Conservation (phyloP, 2,888 invertebrate species). For the Cantharis rufa region DNA sequence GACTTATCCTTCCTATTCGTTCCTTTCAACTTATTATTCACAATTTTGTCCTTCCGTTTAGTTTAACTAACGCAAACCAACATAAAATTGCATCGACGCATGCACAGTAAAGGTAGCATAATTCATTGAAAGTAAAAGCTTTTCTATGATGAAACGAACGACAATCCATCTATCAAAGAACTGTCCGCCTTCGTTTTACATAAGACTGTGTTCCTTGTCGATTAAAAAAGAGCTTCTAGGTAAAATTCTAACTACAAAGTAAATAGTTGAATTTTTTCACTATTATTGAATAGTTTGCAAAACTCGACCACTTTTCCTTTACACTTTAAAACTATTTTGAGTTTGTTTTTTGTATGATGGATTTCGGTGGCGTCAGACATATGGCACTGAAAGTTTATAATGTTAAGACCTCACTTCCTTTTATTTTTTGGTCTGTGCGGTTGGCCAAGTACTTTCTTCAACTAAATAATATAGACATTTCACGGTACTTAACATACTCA, state of each 20-base stretch:
- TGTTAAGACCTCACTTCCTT: slow-evolving; percentile 41
- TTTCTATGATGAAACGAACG: slow-evolving; percentile 31
- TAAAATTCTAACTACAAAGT: slow-evolving; percentile 39
- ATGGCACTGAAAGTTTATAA: slow-evolving; percentile 36
- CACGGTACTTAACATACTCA: slow-evolving; percentile 51
- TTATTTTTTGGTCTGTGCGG: slow-evolving; percentile 46
- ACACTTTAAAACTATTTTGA: slow-evolving; percentile 22
- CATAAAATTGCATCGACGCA: slow-evolving; percentile 28
- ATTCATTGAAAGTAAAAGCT: slow-evolving; percentile 8
- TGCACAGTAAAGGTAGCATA: background rate
- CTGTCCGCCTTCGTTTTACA: slow-evolving; percentile 44
- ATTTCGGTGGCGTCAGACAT: slow-evolving; percentile 27
- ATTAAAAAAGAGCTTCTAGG: background rate
- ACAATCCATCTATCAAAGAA: slow-evolving; percentile 48
- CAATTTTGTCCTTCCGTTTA: slow-evolving; percentile 55
- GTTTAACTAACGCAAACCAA: slow-evolving; percentile 40
- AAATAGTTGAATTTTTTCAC: slow-evolving; percentile 46
- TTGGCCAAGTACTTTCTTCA: slow-evolving; percentile 42
- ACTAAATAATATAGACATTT: slow-evolving; percentile 54
- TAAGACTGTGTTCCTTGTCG: slow-evolving; percentile 37
- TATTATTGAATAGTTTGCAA: slow-evolving; percentile 46
- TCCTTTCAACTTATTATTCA: slow-evolving; percentile 41
- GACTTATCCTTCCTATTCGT: slow-evolving; percentile 44
- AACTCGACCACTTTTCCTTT: slow-evolving; percentile 32
- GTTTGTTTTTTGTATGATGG: slow-evolving; percentile 16